Conservation (phyloP, 2,797 vertebrate species). For the Jordanella pulchra region DNA sequence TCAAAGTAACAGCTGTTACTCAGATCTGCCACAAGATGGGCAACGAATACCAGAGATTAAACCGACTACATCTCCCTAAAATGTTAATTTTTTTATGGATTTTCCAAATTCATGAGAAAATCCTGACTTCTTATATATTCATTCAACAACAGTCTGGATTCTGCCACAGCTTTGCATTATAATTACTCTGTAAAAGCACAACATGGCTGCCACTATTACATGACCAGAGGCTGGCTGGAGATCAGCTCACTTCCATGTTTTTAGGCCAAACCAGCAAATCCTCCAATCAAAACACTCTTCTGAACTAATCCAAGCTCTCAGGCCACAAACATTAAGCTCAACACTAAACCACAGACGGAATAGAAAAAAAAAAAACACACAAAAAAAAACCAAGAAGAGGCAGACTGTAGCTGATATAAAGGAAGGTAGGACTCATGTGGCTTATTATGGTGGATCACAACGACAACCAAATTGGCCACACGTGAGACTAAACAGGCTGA, state of each 20-base stretch:
- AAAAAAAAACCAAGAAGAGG: no score
- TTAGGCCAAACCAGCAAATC: constrained; percentile 35
- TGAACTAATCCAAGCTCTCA: constrained; percentile 36
- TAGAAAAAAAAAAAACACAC: not conserved
- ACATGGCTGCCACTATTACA: constrained; percentile 54
- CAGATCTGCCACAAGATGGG: not conserved
- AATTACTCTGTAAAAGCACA: constrained; percentile 32
- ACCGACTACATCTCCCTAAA: not conserved
- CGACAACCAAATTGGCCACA: constrained; percentile 25
- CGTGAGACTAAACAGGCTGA: constrained; percentile 27
- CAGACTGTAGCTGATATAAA: not conserved
- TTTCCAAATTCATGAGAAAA: not conserved
- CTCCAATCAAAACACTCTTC: constrained; percentile 32
- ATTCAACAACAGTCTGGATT: not conserved
- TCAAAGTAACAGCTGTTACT: constrained; percentile 1
- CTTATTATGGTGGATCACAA: constrained; percentile 26
- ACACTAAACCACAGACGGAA: constrained; percentile 25
- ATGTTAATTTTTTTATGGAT: not conserved
- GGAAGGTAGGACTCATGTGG: constrained; percentile 23
- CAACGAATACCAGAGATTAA: not conserved
- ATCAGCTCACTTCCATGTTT: constrained; percentile 43
- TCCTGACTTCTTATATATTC: not conserved
- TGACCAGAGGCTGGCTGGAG: constrained; percentile 32
- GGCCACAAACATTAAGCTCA: constrained; percentile 15
- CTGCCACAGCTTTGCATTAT: constrained; percentile 27